Base-by-base conservation (phyloP, 1,140 invertebrate genomes). In the Drosophila carrolli region DNA sequence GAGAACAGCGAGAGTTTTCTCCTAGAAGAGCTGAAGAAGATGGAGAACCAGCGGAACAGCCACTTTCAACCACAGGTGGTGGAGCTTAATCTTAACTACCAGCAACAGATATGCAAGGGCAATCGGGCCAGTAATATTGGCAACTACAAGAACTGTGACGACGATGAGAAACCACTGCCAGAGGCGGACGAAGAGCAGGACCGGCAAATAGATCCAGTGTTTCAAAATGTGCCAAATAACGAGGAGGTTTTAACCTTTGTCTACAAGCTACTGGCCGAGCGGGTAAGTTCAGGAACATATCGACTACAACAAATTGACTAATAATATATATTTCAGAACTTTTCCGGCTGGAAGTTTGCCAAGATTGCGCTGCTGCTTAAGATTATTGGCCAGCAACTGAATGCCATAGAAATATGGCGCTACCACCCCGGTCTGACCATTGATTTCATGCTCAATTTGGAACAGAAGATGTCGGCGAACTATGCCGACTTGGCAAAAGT, bases 51-150 rank as follows among this genome's bases (percentile, higher is more conserved):
- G 41, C 53, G 70, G 0, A 74, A 74, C 23, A 90, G 90, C 43
- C 86, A 91, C 14, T 56, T 55, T 2, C 19, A 72, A 10, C 85
- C 81, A 8, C 43, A 70, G 7, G 79, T 77, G 1, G 81, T 85
- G 4, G 58, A 79, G 4, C 43, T 89, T 19, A 78, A 91, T 40
- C 72, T 91, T 0, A 80, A 91, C 55, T 89, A 86, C 57, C 85
- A 89, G 27, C 75, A 75, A 23, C 85, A 82, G 54, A 85, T 91
- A 32, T 91, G 90, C 54, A 91, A 91, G 37, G 90, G 90, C 3
- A 91, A 91, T 59, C 83, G 90, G 1, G 73, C 84, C 16, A 91
- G 90, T 40, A 91, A 91, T n/a, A 82, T 91, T 61, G 90, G 90
- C 6, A 89, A 89, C 72, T 91, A 85, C 53, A 88, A 86, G 58